Base-by-base conservation (phyloP, 2,888 invertebrate species). In the Reticulitermes lucifugus region DNA sequence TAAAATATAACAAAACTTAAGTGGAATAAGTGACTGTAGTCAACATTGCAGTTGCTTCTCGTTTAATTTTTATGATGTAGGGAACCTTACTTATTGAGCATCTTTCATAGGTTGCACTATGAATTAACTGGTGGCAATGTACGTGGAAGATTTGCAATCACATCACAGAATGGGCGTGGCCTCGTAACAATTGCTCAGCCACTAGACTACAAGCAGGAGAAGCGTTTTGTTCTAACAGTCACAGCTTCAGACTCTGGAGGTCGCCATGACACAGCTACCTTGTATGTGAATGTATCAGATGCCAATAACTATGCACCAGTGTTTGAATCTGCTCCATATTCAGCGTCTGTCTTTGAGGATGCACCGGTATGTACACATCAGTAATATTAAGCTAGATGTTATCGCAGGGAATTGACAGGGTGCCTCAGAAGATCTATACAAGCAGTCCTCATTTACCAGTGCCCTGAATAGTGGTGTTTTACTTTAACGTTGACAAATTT, bases 291-390 rank as follows among this genome's bases (percentile, higher is more conserved):
- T 89, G 94, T 99, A 0, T 96, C 97, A 0, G 98, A 98, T 91
- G 98, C 98, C 0, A 99, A 99, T 90, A 98, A 98, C 89, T 97
- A 96, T 89, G 95, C 97, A 0, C 98, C 98, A 0, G 96, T 96
- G 1, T 99, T 99, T 89, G 97, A 98, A 90, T 97, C 97, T 89
- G 97, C 98, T 0, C 98, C 98, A 0, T 98, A 98, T 89, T 95
- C 96, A 1, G 96, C 97, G 2, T 95, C 95, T 84, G 91, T 98
- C 0, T 97, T 97, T 89, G 99, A 99, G 92, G 98, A 99, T 91
- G 96, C 97, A 0, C 96, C 97, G 0, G 81, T 81, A 70, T 65
- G 70, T 81, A 51, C 29, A 14, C 14, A 55, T 55, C 14, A 55
- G 14, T 5, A 55, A 4, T 55, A 18, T 14, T 55, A 55, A 55